These are phyloP conservation scores for Dasypus novemcinctus DNA, from an alignment of 2,113 vertebrate genomes.

Conservation along the genomic window DNA sequence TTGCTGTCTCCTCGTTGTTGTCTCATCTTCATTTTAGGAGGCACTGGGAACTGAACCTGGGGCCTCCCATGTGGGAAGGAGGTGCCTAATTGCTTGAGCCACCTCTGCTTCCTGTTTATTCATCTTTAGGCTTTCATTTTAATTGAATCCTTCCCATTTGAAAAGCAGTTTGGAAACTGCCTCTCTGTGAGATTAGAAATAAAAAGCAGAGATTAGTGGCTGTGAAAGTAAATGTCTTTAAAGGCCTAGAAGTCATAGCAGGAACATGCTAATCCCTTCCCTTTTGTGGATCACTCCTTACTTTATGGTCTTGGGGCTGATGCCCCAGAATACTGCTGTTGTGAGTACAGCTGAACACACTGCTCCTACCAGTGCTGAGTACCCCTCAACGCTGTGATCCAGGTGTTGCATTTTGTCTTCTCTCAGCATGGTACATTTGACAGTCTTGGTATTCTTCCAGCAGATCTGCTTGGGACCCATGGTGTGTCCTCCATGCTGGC, in stretches of 20 bases:
- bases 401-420: background rate
- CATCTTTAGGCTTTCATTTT: conserved; percentile 25
- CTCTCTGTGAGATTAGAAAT: background rate
- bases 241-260: background rate
- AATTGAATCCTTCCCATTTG: background rate
- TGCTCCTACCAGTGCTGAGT: background rate
- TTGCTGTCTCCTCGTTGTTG: too few relatives aligned
- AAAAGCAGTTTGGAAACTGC: conserved; percentile 28
- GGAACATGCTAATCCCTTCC: background rate
- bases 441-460: background rate
- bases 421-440: background rate
- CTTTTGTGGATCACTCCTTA: background rate
- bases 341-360: background rate
- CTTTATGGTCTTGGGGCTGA: background rate
- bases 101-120: too few relatives aligned
- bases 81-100: too few relatives aligned
- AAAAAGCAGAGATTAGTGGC: background rate
- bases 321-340: background rate
- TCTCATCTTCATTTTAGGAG: too few relatives aligned
- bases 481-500: background rate
- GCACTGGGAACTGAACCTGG: too few relatives aligned
- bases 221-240: background rate
- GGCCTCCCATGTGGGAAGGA: too few relatives aligned
- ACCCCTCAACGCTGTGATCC: background rate
- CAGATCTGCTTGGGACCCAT: background rate